Base-by-base conservation (phyloP, 2,797 vertebrate species). In the Heterohyrax brucei region DNA sequence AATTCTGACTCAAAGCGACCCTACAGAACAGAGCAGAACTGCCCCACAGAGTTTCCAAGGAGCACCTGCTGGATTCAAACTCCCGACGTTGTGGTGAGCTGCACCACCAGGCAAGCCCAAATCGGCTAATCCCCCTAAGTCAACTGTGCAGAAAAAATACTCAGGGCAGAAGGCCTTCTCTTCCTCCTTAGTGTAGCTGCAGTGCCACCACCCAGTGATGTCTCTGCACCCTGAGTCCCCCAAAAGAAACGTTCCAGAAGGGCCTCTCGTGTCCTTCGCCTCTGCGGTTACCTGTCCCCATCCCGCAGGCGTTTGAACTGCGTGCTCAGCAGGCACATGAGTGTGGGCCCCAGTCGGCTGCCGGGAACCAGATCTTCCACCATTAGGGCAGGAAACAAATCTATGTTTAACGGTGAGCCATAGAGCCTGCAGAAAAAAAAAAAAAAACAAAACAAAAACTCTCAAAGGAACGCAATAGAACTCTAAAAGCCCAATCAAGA, bases 331-430 rank as follows among this genome's bases (percentile, higher is more conserved):
- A 99, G 98, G 96, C 99, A 99, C 99, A 99, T 99, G 87, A 99
- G 98, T 5, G 99, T 99, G 33, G 99, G 99, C 5, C 99, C 99
- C 96, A 99, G 89, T 68, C 99, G 98, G 97, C 99, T 99, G 62
- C 99, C 99, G 0, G 99, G 99, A 80, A 99, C 99, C 96, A 99
- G 97, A 94, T 99, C 99, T 98, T 99, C 99, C 77, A 99, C 99
- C 99, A 99, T 99, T 90, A 99, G 98, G n/a, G 99, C 99, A 0
- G 99, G 99, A 98, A 99, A 99, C 21, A 99, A 96, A 98, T 99
- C 99, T 13, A 99, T 97, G 97, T 99, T 99, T 95, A 99, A 97
- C 0, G 99, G 99, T 1, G 99, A 99, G 61, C 99, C 99, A 48
- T 99, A 99, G 7, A 99, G 97, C 98, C 99, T 78, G 21, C 46